Evolutionary conservation across 2,113 vertebrate genomes (phyloP).

Genomic region (Sinocyclocheilus maitianheensis): DNA sequence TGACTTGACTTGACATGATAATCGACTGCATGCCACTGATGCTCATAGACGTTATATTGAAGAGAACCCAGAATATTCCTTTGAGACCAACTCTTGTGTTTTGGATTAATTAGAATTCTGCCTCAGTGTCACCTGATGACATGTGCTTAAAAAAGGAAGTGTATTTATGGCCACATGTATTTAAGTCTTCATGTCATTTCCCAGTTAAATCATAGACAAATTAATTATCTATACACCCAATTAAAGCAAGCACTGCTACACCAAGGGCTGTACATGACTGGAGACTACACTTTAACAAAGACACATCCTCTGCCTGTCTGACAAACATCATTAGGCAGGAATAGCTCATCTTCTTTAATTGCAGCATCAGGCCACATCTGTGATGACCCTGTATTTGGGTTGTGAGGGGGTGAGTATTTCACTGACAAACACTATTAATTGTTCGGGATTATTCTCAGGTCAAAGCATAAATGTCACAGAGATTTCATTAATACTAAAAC

Average conservation of each 20-base stretch:
- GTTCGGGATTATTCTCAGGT: not conserved
- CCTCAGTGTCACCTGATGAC: constrained; percentile 31
- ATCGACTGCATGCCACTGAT: not conserved
- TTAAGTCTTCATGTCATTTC: constrained; percentile 62
- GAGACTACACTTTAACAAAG: constrained; percentile 49
- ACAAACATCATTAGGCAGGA: constrained; percentile 40
- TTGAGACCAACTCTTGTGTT: not conserved
- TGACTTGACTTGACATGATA: not conserved
- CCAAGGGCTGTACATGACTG: constrained; percentile 20
- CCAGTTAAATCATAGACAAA: constrained; percentile 59
- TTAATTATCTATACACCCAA: constrained; percentile 58
- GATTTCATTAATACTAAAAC: not conserved
- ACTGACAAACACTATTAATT: not conserved
- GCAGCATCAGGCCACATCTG: constrained; percentile 24
- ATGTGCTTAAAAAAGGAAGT: constrained; percentile 34
- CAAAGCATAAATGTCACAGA: constrained; percentile 13
- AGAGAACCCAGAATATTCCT: not conserved
- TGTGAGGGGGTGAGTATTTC: constrained; percentile 6
- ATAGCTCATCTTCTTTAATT: constrained; percentile 37
- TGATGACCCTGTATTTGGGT: not conserved
- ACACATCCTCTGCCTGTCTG: constrained; percentile 53
- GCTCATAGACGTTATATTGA: not conserved
- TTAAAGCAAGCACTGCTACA: constrained; percentile 54
- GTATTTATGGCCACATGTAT: constrained; percentile 41
- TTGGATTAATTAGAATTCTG: not conserved